phyloP scores from a whole-genome alignment of 2,797 vertebrate genomes.

The Xyrichtys novacula region DNA sequence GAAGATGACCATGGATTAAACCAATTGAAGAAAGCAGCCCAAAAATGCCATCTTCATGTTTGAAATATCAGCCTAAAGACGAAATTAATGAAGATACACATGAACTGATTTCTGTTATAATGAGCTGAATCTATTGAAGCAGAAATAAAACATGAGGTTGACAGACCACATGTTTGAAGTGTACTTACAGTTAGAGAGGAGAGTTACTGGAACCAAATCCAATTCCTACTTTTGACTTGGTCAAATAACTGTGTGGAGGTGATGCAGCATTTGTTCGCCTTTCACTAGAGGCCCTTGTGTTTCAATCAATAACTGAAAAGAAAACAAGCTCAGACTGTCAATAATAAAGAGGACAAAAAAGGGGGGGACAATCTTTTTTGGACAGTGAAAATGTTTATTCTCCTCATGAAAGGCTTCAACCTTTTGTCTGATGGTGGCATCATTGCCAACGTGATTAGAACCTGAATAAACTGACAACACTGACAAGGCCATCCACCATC shows the following conservation, averaged over 20 bases:
- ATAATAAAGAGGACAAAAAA: background rate
- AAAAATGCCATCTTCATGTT: no score
- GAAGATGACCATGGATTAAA: no score
- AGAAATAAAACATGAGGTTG: no score
- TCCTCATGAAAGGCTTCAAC: constrained; percentile 7
- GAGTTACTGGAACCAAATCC: no score
- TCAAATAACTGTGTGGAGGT: background rate
- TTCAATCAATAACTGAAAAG: constrained; percentile 11
- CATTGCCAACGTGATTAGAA: constrained; percentile 21
- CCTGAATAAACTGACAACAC: constrained; percentile 19
- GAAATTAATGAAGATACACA: no score
- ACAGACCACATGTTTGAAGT: no score
- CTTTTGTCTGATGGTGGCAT: constrained; percentile 7
- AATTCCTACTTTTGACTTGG: background rate
- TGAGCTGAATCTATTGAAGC: no score
- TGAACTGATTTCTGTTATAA: no score
- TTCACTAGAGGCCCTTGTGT: background rate
- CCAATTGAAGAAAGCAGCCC: no score
- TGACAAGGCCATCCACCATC: constrained; percentile 28
- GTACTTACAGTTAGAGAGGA: no score
- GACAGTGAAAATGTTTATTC: constrained; percentile 25
- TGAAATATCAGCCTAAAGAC: no score
- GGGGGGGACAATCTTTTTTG: background rate
- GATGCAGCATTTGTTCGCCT: constrained; percentile 9
- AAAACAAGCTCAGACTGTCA: constrained; percentile 4